Evolutionary conservation across 1,140 invertebrate genomes (phyloP).

Genomic region (Trichonephila inaurata): DNA sequence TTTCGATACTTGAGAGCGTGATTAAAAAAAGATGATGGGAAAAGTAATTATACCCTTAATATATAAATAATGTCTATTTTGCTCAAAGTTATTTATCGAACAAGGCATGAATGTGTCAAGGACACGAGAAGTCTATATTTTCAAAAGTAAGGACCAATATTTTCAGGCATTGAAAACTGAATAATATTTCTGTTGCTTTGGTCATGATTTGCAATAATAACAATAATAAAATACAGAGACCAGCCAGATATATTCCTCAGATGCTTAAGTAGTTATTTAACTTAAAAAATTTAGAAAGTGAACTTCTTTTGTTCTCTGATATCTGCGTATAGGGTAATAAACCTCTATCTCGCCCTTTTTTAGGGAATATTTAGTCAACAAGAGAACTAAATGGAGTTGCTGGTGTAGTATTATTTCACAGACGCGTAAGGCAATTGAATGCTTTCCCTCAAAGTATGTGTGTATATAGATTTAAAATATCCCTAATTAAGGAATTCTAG

Average conservation of each 20-base stretch:
- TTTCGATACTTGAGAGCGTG: not conserved
- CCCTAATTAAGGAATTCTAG: conserved; percentile 16
- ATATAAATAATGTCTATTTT: not conserved
- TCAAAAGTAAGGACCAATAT: not conserved
- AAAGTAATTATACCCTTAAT: not conserved
- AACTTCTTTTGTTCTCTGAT: not conserved
- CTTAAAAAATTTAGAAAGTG: not conserved
- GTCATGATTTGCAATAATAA: not conserved
- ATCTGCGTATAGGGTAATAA: not conserved
- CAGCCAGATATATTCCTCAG: not conserved
- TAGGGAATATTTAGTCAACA: not conserved
- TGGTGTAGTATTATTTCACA: not conserved
- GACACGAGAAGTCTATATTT: not conserved
- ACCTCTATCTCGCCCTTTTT: not conserved
- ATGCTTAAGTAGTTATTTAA: not conserved
- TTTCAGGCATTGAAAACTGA: not conserved
- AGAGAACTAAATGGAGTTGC: not conserved
- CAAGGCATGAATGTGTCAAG: not conserved
- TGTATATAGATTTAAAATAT: conserved; percentile 5
- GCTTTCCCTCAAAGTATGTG: conserved; percentile 39
- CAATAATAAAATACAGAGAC: not conserved
- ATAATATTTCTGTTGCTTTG: not conserved
- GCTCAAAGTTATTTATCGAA: conserved; percentile 30
- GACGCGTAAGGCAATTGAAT: not conserved
- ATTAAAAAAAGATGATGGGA: not conserved